A percentile compares a stretch with the other conserved stretches of the same genome.
Conservation (phyloP, 1,140 invertebrate genomes). For the Ostrea denselamellosa region DNA sequence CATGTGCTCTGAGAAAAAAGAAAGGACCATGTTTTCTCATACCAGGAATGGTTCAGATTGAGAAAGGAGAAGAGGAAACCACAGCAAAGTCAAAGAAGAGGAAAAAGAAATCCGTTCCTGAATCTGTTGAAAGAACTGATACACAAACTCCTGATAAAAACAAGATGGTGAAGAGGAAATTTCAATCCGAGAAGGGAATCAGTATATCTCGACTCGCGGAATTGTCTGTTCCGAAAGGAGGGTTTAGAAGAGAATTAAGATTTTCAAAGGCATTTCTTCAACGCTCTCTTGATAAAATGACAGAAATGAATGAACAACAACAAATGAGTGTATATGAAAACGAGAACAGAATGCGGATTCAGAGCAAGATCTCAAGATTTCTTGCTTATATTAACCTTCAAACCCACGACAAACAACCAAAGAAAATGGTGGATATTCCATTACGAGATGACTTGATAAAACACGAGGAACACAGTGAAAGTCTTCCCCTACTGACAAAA, state of each 20-base stretch:
- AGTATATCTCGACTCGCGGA: background rate
- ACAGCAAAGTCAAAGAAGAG: background rate
- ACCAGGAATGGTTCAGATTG: slow-evolving; percentile 32
- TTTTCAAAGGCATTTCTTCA: slow-evolving; percentile 28
- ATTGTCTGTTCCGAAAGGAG: slow-evolving; percentile 34
- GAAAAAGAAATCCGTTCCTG: slow-evolving; percentile 1
- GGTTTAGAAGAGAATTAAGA: slow-evolving; percentile 21
- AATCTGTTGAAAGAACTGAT: background rate
- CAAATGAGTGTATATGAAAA: slow-evolving; percentile 8
- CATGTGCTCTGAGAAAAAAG: slow-evolving; percentile 45
- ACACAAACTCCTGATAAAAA: background rate
- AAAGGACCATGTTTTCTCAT: slow-evolving; percentile 48
- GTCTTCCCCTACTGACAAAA: background rate
- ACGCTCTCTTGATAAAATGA: slow-evolving; percentile 29
- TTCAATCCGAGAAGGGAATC: background rate
- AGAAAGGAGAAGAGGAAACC: background rate
- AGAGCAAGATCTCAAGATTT: slow-evolving; percentile 21
- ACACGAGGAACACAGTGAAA: background rate
- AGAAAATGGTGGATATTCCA: slow-evolving; percentile 41
- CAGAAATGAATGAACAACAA: background rate
- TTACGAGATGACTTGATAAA: slow-evolving; percentile 5
- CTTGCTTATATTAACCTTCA: background rate
- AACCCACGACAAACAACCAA: background rate
- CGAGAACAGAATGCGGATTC: slow-evolving; percentile 1
- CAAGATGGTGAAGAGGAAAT: background rate